phyloP scores from a whole-genome alignment of 2,797 vertebrate genomes.

The Tiaroga cobitis region DNA sequence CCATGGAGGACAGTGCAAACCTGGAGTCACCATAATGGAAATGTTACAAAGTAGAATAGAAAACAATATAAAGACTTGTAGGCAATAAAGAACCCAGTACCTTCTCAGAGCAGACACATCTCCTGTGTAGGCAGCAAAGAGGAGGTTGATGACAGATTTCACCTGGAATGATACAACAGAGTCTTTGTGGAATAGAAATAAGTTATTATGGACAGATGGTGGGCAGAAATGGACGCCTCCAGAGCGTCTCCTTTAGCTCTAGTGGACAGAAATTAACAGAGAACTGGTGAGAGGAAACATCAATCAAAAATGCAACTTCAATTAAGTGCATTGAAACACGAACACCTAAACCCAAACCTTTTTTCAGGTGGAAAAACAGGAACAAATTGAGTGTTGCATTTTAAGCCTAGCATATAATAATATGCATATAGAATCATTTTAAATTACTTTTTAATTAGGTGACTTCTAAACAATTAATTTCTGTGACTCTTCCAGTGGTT shows the following conservation, averaged over 20 bases:
- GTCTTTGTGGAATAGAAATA: conserved; percentile 38
- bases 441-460: background rate
- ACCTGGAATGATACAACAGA: conserved; percentile 78
- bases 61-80: background rate
- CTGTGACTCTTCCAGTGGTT: background rate
- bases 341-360: background rate
- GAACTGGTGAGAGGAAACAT: background rate
- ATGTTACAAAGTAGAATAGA: background rate
- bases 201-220: background rate
- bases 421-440: background rate
- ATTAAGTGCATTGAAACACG: background rate
- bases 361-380: background rate
- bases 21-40: conserved; percentile 67
- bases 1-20: conserved; percentile 97
- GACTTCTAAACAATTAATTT: background rate
- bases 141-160: conserved; percentile 97
- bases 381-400: background rate
- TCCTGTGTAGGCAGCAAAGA: conserved; percentile 96
- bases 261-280: background rate
- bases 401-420: background rate
- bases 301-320: background rate
- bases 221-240: background rate
- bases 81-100: conserved; percentile 67
- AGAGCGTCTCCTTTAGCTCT: conserved; percentile 5
- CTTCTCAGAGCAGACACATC: conserved; percentile 97